Conservation (phyloP, 2,888 invertebrate genomes). For the Tachina lurida region DNA sequence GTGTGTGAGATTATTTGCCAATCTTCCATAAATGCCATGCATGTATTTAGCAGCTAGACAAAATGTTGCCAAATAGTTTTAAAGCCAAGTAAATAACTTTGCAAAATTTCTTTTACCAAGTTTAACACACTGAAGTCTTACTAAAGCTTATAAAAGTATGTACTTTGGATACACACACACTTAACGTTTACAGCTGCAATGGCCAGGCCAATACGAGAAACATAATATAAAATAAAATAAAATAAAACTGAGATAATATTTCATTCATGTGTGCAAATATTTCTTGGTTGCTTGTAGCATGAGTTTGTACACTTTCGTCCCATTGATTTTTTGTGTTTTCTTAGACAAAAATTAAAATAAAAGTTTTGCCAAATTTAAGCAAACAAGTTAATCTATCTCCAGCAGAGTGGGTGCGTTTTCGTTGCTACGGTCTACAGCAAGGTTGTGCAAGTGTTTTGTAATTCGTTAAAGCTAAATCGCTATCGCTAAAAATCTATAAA, state of each 20-base stretch:
- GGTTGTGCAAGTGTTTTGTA: not conserved
- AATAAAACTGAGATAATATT: slow-evolving; percentile 22
- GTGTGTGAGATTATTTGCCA: not conserved
- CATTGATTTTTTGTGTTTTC: slow-evolving; percentile 40
- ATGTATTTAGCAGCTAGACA: slow-evolving; percentile 56
- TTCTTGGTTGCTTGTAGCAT: slow-evolving; percentile 1
- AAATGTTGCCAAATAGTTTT: slow-evolving; percentile 63
- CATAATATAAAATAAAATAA: not conserved
- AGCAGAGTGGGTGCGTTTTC: slow-evolving; percentile 7
- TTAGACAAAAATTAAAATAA: slow-evolving; percentile 37
- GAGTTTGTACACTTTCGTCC: slow-evolving; percentile 9
- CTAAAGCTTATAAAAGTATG: slow-evolving; percentile 2
- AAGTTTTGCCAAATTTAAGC: slow-evolving; percentile 59
- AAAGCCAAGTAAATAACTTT: slow-evolving; percentile 53
- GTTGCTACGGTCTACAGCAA: slow-evolving; percentile 18
- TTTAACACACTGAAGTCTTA: slow-evolving; percentile 21
- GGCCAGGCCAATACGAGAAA: slow-evolving; percentile 15
- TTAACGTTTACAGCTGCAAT: slow-evolving; percentile 32
- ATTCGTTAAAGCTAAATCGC: too few relatives aligned
- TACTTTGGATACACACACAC: not conserved
- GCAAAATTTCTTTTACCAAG: slow-evolving; percentile 25
- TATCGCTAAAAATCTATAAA: too few relatives aligned
- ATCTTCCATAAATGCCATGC: slow-evolving; percentile 8
- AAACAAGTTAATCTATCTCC: slow-evolving; percentile 63
- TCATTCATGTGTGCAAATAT: slow-evolving; percentile 56